These are phyloP conservation scores for Empis stercorea DNA, from an alignment of 2,888 invertebrate genomes.

Conservation along the genomic window DNA sequence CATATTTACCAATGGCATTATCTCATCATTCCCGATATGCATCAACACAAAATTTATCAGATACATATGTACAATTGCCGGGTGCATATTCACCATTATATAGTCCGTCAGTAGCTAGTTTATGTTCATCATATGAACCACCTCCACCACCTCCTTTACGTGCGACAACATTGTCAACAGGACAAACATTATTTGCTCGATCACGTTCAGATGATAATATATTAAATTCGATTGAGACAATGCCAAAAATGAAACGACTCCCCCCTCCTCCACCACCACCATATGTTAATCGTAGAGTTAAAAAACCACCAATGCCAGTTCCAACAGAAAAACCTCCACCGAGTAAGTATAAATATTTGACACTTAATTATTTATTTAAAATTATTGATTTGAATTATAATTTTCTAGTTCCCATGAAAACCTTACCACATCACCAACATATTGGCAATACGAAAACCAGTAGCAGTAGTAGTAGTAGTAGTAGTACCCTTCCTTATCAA, in stretches of 20 bases:
- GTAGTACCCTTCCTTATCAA: background rate
- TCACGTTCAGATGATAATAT: constrained; percentile 74
- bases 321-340: constrained; percentile 37
- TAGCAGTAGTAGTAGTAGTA: constrained; percentile 5
- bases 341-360: constrained; percentile 29
- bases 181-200: constrained; percentile 44
- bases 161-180: constrained; percentile 26
- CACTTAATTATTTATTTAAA: background rate
- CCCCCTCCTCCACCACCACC: constrained; percentile 47
- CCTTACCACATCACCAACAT: constrained; percentile 18
- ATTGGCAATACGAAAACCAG: constrained; percentile 1
- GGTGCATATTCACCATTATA: constrained; percentile 48
- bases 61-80: constrained; percentile 58
- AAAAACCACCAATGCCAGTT: constrained; percentile 39
- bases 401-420: constrained; percentile 31
- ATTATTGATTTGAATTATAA: too few species aligned
- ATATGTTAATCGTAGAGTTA: constrained; percentile 32
- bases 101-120: constrained; percentile 49
- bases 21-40: constrained; percentile 59
- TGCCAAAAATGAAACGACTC: constrained; percentile 39
- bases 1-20: constrained; percentile 56
- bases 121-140: constrained; percentile 51
- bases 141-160: constrained; percentile 50
- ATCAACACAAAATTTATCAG: constrained; percentile 67
- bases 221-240: constrained; percentile 50